These are phyloP conservation scores for Thunnus thynnus DNA, from an alignment of 2,113 vertebrate species.

Conservation along the genomic window DNA sequence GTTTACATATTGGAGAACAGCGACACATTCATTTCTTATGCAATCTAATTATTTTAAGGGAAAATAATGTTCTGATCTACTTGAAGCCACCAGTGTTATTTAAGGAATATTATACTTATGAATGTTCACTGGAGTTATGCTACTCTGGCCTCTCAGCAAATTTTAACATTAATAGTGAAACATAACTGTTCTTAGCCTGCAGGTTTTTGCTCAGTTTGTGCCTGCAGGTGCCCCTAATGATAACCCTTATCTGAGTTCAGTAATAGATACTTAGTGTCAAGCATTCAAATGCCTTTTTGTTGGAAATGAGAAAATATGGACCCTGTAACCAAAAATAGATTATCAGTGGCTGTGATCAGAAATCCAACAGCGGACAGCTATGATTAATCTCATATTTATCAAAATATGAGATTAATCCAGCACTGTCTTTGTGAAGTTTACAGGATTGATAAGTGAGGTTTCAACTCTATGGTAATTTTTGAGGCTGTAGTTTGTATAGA, in stretches of 20 bases:
- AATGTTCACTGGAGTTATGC: neutral
- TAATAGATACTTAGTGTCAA: neutral
- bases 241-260: neutral
- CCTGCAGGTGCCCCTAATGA: neutral
- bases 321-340: neutral
- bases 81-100: conserved; percentile 11
- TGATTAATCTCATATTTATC: too few species aligned
- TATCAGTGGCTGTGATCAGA: neutral
- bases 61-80: neutral
- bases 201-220: neutral
- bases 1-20: conserved; percentile 12
- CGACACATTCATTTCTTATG: conserved; percentile 11
- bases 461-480: neutral
- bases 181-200: neutral
- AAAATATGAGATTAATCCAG: neutral
- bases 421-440: neutral
- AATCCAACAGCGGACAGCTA: too few species aligned
- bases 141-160: neutral
- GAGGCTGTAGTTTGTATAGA: neutral
- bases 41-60: conserved; percentile 25
- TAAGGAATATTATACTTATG: neutral
- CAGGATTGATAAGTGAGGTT: neutral
- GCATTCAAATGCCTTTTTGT: neutral
- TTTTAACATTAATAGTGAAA: conserved; percentile 20
- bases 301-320: neutral